Conservation (phyloP, 2,888 invertebrate genomes). For the Drosophila trichaetosa region DNA sequence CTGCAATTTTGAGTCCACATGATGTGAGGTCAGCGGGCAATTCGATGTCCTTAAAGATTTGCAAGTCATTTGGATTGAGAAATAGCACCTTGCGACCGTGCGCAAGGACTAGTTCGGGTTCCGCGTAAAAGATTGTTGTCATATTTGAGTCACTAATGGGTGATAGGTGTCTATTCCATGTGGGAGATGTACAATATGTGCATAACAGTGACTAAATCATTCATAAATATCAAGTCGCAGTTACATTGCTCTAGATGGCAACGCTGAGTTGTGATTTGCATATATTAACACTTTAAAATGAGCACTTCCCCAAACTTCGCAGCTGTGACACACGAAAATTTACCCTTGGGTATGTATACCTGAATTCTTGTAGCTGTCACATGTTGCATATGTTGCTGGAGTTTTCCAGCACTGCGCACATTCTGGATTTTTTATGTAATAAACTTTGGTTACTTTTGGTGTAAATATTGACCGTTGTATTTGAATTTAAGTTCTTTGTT, state of each 20-base stretch:
- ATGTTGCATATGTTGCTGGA: constrained; percentile 1
- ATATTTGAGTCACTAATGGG: constrained; percentile 47
- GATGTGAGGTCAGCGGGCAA: constrained; percentile 76
- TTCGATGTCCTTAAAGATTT: constrained; percentile 82
- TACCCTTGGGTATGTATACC: constrained; percentile 17
- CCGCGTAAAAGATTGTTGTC: constrained; percentile 74
- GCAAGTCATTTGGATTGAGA: constrained; percentile 82
- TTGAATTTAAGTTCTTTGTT: not conserved
- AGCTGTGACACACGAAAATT: constrained; percentile 14
- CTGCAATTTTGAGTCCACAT: constrained; percentile 63
- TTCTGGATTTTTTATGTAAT: not conserved
- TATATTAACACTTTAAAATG: constrained; percentile 12
- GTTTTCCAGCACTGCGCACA: not conserved
- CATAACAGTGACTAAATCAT: constrained; percentile 25
- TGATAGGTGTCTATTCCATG: constrained; percentile 17
- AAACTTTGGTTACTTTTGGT: not conserved
- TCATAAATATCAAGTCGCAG: constrained; percentile 9
- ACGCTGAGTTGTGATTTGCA: constrained; percentile 11
- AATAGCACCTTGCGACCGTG: constrained; percentile 78
- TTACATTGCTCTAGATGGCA: constrained; percentile 30
- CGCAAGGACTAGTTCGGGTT: constrained; percentile 81
- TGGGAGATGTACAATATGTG: constrained; percentile 7
- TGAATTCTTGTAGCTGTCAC: constrained; percentile 5
- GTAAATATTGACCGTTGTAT: not conserved
- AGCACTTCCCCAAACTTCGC: constrained; percentile 5